Conservation (phyloP, 2,113 vertebrate genomes). For the Chrysochloris asiatica region DNA sequence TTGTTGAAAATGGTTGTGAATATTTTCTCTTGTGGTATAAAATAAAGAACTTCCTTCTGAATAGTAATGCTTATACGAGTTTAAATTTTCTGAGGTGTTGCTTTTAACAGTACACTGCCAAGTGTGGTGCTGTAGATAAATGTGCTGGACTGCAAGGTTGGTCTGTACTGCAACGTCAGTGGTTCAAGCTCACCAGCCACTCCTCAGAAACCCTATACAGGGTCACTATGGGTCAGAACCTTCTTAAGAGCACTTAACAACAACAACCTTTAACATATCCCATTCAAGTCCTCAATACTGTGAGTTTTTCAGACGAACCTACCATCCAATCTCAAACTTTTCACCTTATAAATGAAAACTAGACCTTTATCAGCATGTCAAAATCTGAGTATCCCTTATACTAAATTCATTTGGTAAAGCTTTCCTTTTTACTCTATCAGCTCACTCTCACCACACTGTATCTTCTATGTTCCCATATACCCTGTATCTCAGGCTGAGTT, state of each 20-base stretch:
- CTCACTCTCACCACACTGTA: not conserved
- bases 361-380: not conserved
- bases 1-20: constrained; percentile 13
- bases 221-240: too few relatives aligned
- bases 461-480: not conserved
- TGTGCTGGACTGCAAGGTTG: too few relatives aligned
- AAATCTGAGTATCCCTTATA: not conserved
- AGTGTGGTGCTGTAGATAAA: too few relatives aligned
- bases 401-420: not conserved
- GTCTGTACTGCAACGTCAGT: too few relatives aligned
- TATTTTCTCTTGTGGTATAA: too few relatives aligned
- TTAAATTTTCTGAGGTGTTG: constrained; percentile 4
- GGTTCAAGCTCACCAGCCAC: too few relatives aligned
- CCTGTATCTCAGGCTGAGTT: too few relatives aligned
- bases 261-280: not conserved
- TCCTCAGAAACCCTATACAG: too few relatives aligned
- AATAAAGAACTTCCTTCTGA: too few relatives aligned
- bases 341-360: not conserved
- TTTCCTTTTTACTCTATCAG: not conserved
- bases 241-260: too few relatives aligned
- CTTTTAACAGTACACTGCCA: constrained; percentile 21
- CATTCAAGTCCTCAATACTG: not conserved
- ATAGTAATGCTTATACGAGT: too few relatives aligned
- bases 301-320: not conserved
- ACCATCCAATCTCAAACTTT: not conserved